Evolutionary conservation across 2,113 vertebrate genomes (phyloP), one percentile per base, ranked within the genome.

Genomic region (Epinephelus cyanopodus): DNA sequence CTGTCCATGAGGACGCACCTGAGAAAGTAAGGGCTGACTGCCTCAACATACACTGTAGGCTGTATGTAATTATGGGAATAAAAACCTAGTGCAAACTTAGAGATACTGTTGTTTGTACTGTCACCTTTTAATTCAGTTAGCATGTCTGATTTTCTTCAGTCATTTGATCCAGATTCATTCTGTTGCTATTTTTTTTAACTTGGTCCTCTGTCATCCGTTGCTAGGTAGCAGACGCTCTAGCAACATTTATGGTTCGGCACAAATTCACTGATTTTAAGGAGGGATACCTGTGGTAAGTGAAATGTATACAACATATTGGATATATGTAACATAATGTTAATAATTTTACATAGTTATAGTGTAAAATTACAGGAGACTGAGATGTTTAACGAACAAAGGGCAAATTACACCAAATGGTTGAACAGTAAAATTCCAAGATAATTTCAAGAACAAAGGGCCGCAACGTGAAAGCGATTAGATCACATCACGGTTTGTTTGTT

Each of bases 1-100:
- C 98, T n/a, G 98, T 99, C 75, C 98, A 99, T 0, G 98, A 99
- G 92, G 98, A 99, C 14, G 98, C 96, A 27, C 98, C 98, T 3
- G 98, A 99, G 88, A 99, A 99, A 96, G 98, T 99, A 92, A 93
- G 94, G 27, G 0, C 3, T 62, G 12, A 73, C 29, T 50, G 42
- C 23, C 18, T 18, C 0, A 53, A 71, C 6, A 6, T 33, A 18
- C 15, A 57, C 3, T 25, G 0, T 33, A 15, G 42, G 42, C 42
- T 0, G 42, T 45, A 45, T 45, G 42, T 9, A 53, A 5, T 29
- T 29, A 29, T 29, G 29, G 29, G 4, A 29, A 29, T 29, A 29
- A 29, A 29, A 29, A 5, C 29, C 29, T 29, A 29, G 29, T 29
- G 29, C 39, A 61, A 29, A 52, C 18, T 45, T 14, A 9, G 6